These are phyloP conservation scores for Verasper variegatus DNA, from an alignment of 2,113 vertebrate species.

Conservation along the genomic window DNA sequence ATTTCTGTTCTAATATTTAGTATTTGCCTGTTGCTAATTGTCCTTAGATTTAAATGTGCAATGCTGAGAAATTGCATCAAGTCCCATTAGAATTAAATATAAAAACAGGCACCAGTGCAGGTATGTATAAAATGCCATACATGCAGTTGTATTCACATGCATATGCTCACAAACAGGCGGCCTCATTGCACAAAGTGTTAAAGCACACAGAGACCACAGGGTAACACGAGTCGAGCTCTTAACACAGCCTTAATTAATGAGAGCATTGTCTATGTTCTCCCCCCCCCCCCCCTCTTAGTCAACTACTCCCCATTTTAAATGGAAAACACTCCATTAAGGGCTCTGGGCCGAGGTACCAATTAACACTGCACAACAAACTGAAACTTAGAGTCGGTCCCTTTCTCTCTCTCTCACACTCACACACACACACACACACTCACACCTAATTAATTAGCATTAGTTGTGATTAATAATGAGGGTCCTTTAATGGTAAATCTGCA, in stretches of 20 bases:
- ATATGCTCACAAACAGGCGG: conserved; percentile 15
- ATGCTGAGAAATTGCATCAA: not conserved
- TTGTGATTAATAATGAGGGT: conserved; percentile 98
- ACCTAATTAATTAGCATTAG: conserved; percentile 99
- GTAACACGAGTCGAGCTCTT: conserved; percentile 55
- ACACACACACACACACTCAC: conserved; percentile 61
- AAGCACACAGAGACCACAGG: conserved; percentile 8
- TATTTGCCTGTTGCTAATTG: not conserved
- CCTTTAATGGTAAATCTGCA: conserved; percentile 94
- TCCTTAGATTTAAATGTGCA: not conserved
- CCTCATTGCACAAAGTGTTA: conserved; percentile 18
- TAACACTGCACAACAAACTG: conserved; percentile 90
- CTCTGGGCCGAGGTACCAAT: conserved; percentile 88
- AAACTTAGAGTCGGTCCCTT: conserved; percentile 85
- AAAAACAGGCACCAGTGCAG: not conserved
- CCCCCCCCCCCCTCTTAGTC: conserved; percentile 68
- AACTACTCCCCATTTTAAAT: conserved; percentile 69
- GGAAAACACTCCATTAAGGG: conserved; percentile 85
- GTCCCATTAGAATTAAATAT: not conserved
- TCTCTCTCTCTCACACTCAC: conserved; percentile 22
- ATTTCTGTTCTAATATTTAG: too few relatives aligned
- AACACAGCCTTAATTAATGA: conserved; percentile 78
- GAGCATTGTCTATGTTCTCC: conserved; percentile 70
- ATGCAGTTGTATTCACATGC: not conserved
- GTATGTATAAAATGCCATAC: not conserved